phyloP scores from a whole-genome alignment of 2,888 invertebrate genomes.

The Oscheius myriophilus region DNA sequence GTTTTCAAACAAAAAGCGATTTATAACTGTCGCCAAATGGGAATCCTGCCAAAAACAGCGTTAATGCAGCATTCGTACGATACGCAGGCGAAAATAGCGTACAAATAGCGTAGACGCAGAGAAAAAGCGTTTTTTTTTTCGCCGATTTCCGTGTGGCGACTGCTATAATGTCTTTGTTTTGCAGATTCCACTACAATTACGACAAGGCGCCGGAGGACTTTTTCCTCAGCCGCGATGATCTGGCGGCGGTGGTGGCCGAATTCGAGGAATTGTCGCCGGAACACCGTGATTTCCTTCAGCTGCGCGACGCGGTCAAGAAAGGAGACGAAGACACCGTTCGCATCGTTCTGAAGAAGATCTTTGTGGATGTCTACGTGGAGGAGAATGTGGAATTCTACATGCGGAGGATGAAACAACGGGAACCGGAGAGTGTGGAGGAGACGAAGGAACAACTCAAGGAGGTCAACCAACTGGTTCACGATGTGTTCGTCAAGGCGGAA shows the following conservation, averaged over 20 bases:
- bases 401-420: conserved; percentile 11
- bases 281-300: conserved; percentile 23
- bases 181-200: conserved; percentile 42
- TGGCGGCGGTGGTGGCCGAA: conserved; percentile 39
- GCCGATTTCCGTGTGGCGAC: no score
- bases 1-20: no score
- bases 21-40: no score
- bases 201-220: conserved; percentile 37
- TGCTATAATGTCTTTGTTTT: no score
- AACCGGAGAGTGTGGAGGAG: conserved; percentile 26
- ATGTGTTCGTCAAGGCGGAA: conserved; percentile 18
- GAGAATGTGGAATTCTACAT: conserved; percentile 41
- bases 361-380: conserved; percentile 31
- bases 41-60: no score
- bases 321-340: conserved; percentile 35
- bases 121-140: no score
- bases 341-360: conserved; percentile 30
- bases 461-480: conserved; percentile 23
- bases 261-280: conserved; percentile 44
- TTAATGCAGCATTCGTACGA: no score
- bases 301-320: conserved; percentile 8
- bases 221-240: conserved; percentile 39
- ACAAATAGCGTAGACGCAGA: no score
- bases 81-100: no score
- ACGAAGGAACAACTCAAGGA: conserved; percentile 24